Evolutionary conservation across 2,888 invertebrate species (phyloP), one percentile per base, ranked within the genome.

Genomic region (Nineta flava): DNA sequence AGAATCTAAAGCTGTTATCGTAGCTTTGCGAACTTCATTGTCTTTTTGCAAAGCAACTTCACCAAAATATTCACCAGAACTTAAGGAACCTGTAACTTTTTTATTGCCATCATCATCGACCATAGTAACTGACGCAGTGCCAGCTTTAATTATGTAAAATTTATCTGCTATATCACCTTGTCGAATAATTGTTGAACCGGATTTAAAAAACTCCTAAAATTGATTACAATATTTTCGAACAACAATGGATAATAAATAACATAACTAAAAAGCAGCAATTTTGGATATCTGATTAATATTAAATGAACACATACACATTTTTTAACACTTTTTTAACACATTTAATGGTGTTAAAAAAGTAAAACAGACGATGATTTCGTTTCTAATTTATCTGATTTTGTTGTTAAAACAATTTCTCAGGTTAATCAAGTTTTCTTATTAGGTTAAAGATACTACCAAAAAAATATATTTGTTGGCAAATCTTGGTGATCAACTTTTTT

Each of bases 91-190:
- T 16, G 92, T 79, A 5, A 2, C 9, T 15, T 16, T 31, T 43
- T 48, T 34, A 5, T 15, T 32, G 13, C 16, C 12, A 17, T 41
- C 10, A n/a, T 45, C 45, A 10, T 19, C 17, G 15, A 13, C 4
- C 34, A 34, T 35, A 9, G 81, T 82, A 47, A 87, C 78, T 46
- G 77, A 75, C 5, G 88, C 90, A 15, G 77, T 80, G 13, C 90
- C 90, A 6, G 85, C 86, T 54, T 86, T 81, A 59, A 93, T 88
- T 51, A 93, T 90, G 62, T 85, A 93, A 69, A 93, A 93, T 57
- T 87, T 88, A 62, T 92, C 87, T 2, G 92, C 92, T 31, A 76
- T 75, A 57, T 88, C 88, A 0, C 91, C 92, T 66, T 93, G 88
- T 0, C 81, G 73, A 10, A 93, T 81, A 51, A 93, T 90, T 53